Evolutionary conservation across 2,797 vertebrate genomes (phyloP).

Genomic region (Sebastes variabilis): DNA sequence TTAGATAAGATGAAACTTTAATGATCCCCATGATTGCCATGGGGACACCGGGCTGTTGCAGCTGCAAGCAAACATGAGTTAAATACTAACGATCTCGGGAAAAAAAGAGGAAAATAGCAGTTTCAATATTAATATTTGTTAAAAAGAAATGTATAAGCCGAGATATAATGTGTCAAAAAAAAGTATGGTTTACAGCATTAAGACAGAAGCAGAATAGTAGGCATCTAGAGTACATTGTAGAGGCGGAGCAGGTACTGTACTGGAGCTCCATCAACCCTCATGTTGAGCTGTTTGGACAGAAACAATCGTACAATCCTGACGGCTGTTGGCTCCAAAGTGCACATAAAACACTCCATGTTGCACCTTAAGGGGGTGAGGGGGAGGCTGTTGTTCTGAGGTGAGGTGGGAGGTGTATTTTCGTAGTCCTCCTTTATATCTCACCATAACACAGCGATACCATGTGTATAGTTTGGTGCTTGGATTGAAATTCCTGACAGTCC

Average conservation of each 20-base stretch:
- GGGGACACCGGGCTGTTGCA: conserved; percentile 3
- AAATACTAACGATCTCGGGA: neutral
- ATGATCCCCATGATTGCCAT: conserved; percentile 38
- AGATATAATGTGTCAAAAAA: neutral
- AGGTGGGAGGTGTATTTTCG: conserved; percentile 41
- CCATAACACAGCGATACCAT: conserved; percentile 24
- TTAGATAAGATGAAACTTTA: conserved; percentile 52
- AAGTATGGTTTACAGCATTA: neutral
- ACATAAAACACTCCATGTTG: conserved; percentile 51
- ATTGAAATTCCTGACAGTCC: conserved; percentile 26
- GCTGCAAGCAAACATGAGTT: conserved; percentile 13
- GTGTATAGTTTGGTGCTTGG: conserved; percentile 7
- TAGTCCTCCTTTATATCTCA: conserved; percentile 28
- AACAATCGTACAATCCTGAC: conserved; percentile 40
- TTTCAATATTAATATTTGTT: neutral
- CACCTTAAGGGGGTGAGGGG: conserved; percentile 52
- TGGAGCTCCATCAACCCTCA: conserved; percentile 16
- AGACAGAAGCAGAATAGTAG: neutral
- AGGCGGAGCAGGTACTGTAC: neutral
- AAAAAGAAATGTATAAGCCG: neutral
- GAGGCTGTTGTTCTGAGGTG: conserved; percentile 48
- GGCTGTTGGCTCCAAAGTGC: conserved; percentile 50
- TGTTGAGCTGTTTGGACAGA: conserved; percentile 35
- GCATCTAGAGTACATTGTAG: neutral
- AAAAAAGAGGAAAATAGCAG: neutral